These are phyloP conservation scores for Chiroxiphia lanceolata DNA, from an alignment of 2,797 vertebrate genomes.

Conservation along the genomic window DNA sequence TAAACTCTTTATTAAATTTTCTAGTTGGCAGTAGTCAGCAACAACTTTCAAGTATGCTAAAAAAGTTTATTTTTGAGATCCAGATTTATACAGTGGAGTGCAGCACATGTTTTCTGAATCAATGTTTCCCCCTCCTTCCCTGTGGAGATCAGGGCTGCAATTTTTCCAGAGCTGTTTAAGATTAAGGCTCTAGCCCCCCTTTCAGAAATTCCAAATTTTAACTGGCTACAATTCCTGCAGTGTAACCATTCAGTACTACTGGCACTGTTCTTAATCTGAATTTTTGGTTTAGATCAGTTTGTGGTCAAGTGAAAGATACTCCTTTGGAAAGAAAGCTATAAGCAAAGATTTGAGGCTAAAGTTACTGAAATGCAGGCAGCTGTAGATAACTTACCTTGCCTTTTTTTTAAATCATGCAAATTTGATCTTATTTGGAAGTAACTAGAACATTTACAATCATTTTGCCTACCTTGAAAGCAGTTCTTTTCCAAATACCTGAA, in stretches of 20 bases:
- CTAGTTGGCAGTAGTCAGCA: constrained; percentile 51
- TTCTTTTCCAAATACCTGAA: neutral
- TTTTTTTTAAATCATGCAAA: neutral
- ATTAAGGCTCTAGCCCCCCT: neutral
- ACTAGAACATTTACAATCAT: neutral
- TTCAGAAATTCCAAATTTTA: constrained; percentile 48
- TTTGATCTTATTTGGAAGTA: neutral
- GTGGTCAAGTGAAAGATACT: neutral
- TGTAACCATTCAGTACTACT: constrained; percentile 37
- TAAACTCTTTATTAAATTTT: constrained; percentile 71
- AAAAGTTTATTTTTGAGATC: constrained; percentile 63
- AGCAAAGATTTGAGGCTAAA: neutral
- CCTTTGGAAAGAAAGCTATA: neutral
- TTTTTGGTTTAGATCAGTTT: neutral
- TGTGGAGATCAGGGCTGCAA: constrained; percentile 21
- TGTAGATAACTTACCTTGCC: neutral
- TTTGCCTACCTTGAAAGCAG: neutral
- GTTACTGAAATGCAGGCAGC: neutral
- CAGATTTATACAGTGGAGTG: constrained; percentile 55
- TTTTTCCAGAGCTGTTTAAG: constrained; percentile 54
- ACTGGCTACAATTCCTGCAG: constrained; percentile 27
- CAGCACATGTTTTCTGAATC: constrained; percentile 65
- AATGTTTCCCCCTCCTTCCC: constrained; percentile 28
- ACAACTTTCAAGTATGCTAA: constrained; percentile 49
- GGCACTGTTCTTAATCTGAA: neutral